These are phyloP conservation scores for Tetramorium alpestre DNA, from an alignment of 1,140 invertebrate genomes.

Conservation along the genomic window DNA sequence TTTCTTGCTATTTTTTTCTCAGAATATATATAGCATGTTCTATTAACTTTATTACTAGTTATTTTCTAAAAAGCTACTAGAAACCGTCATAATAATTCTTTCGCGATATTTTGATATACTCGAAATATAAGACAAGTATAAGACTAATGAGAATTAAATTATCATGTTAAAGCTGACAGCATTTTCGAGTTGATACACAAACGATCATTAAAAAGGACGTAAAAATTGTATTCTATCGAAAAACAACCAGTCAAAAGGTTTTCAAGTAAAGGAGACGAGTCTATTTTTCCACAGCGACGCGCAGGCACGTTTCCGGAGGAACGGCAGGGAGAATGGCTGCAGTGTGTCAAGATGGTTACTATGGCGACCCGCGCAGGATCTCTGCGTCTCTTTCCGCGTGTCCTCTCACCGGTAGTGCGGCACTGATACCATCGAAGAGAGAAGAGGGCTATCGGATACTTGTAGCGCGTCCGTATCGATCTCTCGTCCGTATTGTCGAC, in stretches of 20 bases:
- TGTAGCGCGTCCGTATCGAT: slow-evolving; percentile 34
- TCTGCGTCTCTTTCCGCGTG: slow-evolving; percentile 67
- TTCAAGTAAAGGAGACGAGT: not conserved
- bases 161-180: not conserved
- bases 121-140: not conserved
- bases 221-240: not conserved
- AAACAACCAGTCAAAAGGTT: not conserved
- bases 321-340: slow-evolving; percentile 62
- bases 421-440: slow-evolving; percentile 21
- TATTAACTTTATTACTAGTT: not conserved
- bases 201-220: not conserved
- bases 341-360: slow-evolving; percentile 82
- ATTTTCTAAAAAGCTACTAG: not conserved
- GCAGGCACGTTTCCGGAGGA: slow-evolving; percentile 54
- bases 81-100: not conserved
- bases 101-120: not conserved
- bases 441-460: slow-evolving; percentile 17
- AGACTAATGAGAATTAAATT: not conserved
- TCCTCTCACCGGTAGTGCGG: slow-evolving; percentile 52
- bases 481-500: slow-evolving; percentile 23
- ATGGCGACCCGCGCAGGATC: slow-evolving; percentile 76
- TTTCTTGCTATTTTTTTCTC: not conserved
- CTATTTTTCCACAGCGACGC: slow-evolving; percentile 25
- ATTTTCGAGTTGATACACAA: not conserved
- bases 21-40: not conserved